These are phyloP conservation scores for Berghia stephanieae DNA, from an alignment of 1,140 invertebrate genomes.

Conservation along the genomic window DNA sequence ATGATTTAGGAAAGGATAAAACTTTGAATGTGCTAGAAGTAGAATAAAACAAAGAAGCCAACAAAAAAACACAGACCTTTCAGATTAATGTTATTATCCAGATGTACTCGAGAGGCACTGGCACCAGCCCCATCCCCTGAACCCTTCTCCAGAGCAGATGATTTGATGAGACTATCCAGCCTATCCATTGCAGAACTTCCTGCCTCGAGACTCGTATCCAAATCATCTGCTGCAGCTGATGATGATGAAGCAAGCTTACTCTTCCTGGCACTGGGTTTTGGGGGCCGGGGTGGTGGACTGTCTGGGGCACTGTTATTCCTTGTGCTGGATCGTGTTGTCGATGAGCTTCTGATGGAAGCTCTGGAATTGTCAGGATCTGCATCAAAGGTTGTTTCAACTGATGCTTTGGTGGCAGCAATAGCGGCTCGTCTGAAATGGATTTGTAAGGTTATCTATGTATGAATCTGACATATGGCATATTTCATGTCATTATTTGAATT, in stretches of 20 bases:
- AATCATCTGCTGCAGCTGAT: constrained; percentile 21
- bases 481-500: too few species aligned
- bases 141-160: constrained; percentile 23
- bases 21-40: too few species aligned
- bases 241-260: background rate
- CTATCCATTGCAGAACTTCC: constrained; percentile 68
- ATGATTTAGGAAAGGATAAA: too few species aligned
- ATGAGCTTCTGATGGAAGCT: constrained; percentile 25
- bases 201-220: constrained; percentile 32
- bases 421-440: constrained; percentile 31
- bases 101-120: background rate
- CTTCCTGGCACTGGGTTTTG: constrained; percentile 23
- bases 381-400: constrained; percentile 36
- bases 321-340: constrained; percentile 35
- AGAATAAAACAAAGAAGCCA: background rate
- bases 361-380: constrained; percentile 24
- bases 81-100: constrained; percentile 41
- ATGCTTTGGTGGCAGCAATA: constrained; percentile 30
- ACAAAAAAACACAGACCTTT: constrained; percentile 40
- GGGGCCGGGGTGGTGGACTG: constrained; percentile 28
- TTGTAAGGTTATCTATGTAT: too few species aligned
- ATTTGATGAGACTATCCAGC: constrained; percentile 73
- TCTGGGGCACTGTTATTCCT: constrained; percentile 34
- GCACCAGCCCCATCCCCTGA: background rate
- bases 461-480: too few species aligned